Evolutionary conservation across 2,888 invertebrate genomes (phyloP), one percentile per base, ranked within the genome.

Genomic region (Epinotia nisella): DNA sequence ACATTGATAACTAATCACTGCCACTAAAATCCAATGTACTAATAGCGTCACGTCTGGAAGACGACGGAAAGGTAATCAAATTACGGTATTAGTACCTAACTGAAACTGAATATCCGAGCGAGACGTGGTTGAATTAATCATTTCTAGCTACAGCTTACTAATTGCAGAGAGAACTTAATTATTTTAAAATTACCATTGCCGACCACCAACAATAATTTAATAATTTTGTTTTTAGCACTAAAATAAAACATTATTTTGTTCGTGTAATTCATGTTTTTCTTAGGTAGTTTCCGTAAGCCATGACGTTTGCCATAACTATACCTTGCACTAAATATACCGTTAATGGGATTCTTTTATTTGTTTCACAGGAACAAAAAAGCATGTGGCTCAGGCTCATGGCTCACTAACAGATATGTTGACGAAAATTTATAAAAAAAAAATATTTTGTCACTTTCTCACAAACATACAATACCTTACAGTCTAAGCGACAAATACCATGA

Each of bases 51-150:
- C 41, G 67, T 15, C 56, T 45, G 58, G n/a, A 45, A 41, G 39
- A n/a, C 67, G 41, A 58, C 24, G 66, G 41, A 41, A 67, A 67
- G 55, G 58, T 58, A 56, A 67, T 55, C 41, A 56, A 62, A 62
- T 61, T 62, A 70, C 55, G 41, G 60, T 62, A 70, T 62, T 70
- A 61, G 70, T 62, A 24, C 56, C 61, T 70, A 24, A 62, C 61
- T 70, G 29, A 56, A 70, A 70, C 70, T 19, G 45, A 45, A 70
- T 45, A 62, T 62, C 55, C 61, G 9, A 7, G 21, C 45, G 55
- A 55, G 61, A 55, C 55, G 70, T 41, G 55, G 41, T 51, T 70
- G 70, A 70, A 70, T 62, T 62, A 70, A 62, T 70, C 61, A 62
- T 70, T 70, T 24, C 39, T n/a, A 39, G 5, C 24, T 41, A 55